Evolutionary conservation across 2,113 vertebrate species (phyloP).

Genomic region (Lampris megalopsis): DNA sequence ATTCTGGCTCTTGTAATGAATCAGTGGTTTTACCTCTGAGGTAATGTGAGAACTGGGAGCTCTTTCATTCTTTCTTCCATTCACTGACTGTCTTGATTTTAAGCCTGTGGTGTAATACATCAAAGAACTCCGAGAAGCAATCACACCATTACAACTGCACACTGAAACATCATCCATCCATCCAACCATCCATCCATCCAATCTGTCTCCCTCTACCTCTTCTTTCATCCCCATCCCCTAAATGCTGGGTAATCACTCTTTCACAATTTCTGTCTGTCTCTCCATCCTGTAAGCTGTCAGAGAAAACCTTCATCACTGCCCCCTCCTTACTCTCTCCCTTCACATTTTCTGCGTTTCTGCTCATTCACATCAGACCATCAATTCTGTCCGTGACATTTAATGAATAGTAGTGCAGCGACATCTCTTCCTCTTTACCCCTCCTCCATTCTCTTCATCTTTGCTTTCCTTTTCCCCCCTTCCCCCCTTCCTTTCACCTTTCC

Average conservation of each 20-base stretch:
- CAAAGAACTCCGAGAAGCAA: too few species aligned
- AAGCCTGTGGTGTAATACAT: too few species aligned
- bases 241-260: neutral
- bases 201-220: neutral
- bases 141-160: too few species aligned
- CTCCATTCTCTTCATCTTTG: neutral
- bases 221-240: neutral
- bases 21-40: too few species aligned
- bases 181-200: neutral
- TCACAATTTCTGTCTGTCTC: neutral
- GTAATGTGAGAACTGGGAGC: too few species aligned
- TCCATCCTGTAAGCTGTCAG: neutral
- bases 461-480: neutral
- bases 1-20: too few species aligned
- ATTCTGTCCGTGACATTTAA: neutral
- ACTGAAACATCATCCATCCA: neutral
- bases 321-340: neutral
- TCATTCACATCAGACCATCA: neutral
- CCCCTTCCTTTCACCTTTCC: slow-evolving; percentile 7
- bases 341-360: neutral
- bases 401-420: neutral
- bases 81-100: too few species aligned
- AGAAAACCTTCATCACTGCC: neutral
- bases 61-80: too few species aligned
- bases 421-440: neutral